Evolutionary conservation across 2,113 vertebrate species (phyloP), one percentile per base, ranked within the genome.

Genomic region (Scortum barcoo): DNA sequence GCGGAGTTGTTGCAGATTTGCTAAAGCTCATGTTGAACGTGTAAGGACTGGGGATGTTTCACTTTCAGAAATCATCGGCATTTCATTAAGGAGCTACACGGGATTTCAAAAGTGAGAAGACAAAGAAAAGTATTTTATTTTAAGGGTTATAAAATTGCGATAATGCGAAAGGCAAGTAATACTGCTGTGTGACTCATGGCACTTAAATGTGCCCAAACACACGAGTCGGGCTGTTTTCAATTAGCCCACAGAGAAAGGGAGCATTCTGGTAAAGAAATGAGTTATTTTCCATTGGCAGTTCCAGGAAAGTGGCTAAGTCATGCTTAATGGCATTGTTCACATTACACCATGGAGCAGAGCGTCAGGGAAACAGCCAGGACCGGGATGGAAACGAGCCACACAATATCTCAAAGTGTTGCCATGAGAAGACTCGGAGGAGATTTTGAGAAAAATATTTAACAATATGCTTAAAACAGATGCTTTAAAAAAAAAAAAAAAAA

Each of bases 301-400:
- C 89, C 92, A 92, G 89, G 90, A 91, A 93, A 92, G 85, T 85
- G 87, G 88, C 89, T 86, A 85, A 89, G 86, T 93, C 82, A 86
- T 75, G 84, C 83, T 86, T 86, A 92, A 89, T 91, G 82, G 79
- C 79, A 91, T 91, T 93, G 88, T 91, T 86, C 89, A 91, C 71
- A 71, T 90, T 88, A 81, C 82, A 87, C 84, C 48, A 71, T 38
- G 44, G 80, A 86, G 81, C 83, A 51, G 53, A 78, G 90, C 60
- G 30, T 75, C 73, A 80, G 75, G 69, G 76, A 85, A 44, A 76
- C 72, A 51, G 83, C 78, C 66, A 60, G 78, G 79, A 62, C 69
- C 69, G 3, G 38, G 26, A 72, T 67, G 73, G 78, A 74, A 90
- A 60, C 0, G 51, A 80, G 79, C 76, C 81, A 66, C 61, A 16